Evolutionary conservation across 2,113 vertebrate genomes (phyloP), one percentile per base, ranked within the genome.

Genomic region (Motacilla alba): DNA sequence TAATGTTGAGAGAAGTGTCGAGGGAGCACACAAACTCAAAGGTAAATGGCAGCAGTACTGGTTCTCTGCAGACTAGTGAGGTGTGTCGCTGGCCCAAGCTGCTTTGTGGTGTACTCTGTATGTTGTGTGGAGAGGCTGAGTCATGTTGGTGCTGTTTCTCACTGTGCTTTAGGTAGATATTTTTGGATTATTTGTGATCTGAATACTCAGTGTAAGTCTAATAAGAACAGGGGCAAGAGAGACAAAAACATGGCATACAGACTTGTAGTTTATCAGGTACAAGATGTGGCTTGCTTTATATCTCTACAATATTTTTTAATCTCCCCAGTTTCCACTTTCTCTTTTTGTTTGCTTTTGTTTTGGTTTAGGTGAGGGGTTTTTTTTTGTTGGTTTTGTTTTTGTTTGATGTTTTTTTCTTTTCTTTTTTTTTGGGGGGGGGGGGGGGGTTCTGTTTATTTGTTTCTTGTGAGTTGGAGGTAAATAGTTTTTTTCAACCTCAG

Each of bases 41-140:
- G 26, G 30, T 35, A 27, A 75, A 26, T 14, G 55, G 15, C 76
- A 80, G 59, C 26, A 77, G 19, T 8, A 2, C 19, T 63, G 5
- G 7, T 59, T 64, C 10, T 28, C 16, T 41, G 46, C 27, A n/a
- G 19, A 7, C 17, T 22, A 14, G 6, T 53, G 17, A 33, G 9
- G 13, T 74, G 16, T 49, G 17, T 77, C 28, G 15, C 19, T 53
- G 8, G 49, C 10, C 20, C 35, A 37, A 59, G 21, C 35, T 86
- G 10, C 35, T 52, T 70, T 2, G 1, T 39, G 17, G 7, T 80
- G 11, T 33, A 19, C 13, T 23, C 13, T 1, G 0, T 35, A 1
- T 55, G 27, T 50, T 75, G 23, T 43, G 10, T 47, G 30, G 9
- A 30, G 7, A 2, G 4, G 2, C 41, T 56, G 64, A 49, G 33